Conservation (phyloP, 2,113 vertebrate genomes). For the Rallus limicola region DNA sequence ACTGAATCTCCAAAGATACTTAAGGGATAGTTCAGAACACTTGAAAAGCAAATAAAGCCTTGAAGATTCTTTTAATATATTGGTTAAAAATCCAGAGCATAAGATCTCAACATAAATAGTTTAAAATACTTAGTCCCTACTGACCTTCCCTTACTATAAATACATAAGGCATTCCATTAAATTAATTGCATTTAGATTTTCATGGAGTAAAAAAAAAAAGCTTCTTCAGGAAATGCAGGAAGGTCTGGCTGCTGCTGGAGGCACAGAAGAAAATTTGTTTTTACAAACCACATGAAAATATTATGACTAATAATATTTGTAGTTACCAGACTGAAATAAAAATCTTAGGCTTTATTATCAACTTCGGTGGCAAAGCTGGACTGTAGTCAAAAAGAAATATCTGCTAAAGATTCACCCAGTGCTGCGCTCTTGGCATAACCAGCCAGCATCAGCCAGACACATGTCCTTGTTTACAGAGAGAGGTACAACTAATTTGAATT, state of each 20-base stretch:
- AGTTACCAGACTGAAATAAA: not conserved
- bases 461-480: not conserved
- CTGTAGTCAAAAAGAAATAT: not conserved
- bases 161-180: not conserved
- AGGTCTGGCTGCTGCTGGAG: not conserved
- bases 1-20: not conserved
- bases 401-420: not conserved
- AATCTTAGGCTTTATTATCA: not conserved
- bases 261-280: not conserved
- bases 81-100: not conserved
- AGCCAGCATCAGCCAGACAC: not conserved
- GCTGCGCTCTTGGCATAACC: not conserved
- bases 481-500: not conserved
- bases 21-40: not conserved
- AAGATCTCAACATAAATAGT: not conserved
- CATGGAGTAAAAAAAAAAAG: not conserved
- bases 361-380: not conserved
- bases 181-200: not conserved
- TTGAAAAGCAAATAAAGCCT: not conserved
- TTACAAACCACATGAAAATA: not conserved
- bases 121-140: not conserved
- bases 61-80: not conserved
- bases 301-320: not conserved
- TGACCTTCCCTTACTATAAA: not conserved
- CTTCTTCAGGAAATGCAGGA: not conserved